These are phyloP conservation scores for Accipiter virgatus DNA, from an alignment of 2,113 vertebrate species.

Conservation along the genomic window DNA sequence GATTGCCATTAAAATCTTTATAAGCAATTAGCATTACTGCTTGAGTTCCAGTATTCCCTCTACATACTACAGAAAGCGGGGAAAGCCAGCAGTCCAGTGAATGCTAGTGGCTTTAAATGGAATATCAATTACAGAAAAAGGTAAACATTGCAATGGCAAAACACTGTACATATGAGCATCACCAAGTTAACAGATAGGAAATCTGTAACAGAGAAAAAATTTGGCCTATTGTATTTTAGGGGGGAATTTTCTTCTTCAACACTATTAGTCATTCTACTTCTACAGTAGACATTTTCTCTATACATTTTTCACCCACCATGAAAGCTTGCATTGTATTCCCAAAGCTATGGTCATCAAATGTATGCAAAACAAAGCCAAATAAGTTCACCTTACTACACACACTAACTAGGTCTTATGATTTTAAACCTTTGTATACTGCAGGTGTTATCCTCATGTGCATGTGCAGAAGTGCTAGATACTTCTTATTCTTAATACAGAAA, in stretches of 20 bases:
- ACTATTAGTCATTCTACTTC: background rate
- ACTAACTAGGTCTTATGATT: background rate
- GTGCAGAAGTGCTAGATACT: background rate
- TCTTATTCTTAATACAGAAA: background rate
- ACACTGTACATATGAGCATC: background rate
- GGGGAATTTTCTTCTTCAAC: background rate
- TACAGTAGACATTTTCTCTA: background rate
- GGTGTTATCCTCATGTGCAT: background rate
- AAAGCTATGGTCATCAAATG: background rate
- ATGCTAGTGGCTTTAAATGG: background rate
- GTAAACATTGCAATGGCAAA: background rate
- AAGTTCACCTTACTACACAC: background rate
- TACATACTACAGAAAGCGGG: background rate
- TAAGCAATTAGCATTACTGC: slow-evolving; percentile 53
- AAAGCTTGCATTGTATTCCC: background rate
- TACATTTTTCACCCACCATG: background rate
- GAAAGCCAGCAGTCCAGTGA: background rate
- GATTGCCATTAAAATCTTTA: slow-evolving; percentile 65
- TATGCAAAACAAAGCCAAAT: background rate
- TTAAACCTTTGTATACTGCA: background rate
- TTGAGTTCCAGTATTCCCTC: background rate
- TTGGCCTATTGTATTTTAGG: background rate
- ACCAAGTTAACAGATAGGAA: background rate
- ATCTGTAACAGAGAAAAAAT: background rate
- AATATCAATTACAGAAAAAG: slow-evolving; percentile 6